A percentile compares a stretch with the other conserved stretches of the same genome.
These are phyloP conservation scores for Dicrurus megarhynchus DNA, from an alignment of 2,113 vertebrate genomes.

Conservation along the genomic window DNA sequence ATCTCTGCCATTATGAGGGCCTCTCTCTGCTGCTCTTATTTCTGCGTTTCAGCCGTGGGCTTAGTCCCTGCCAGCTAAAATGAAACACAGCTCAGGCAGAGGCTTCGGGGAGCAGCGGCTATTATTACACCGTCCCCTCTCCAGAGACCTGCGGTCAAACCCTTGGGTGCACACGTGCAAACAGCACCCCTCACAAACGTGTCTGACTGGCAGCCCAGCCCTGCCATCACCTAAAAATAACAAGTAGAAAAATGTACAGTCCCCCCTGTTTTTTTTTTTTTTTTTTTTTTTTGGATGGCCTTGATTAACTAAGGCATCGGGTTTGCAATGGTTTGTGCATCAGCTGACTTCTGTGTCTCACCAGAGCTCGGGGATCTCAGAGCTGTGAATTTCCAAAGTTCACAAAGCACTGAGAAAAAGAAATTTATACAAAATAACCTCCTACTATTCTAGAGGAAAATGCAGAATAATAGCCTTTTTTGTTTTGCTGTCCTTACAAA, in stretches of 20 bases:
- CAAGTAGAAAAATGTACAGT: neutral
- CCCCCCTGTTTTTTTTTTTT: neutral
- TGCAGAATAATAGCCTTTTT: neutral
- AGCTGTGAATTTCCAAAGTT: neutral
- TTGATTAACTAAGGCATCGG: neutral
- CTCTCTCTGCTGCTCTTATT: neutral
- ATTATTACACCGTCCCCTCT: neutral
- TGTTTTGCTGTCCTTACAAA: constrained; percentile 16
- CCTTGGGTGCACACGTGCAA: neutral
- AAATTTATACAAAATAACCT: neutral
- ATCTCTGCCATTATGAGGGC: neutral
- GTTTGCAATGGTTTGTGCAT: neutral
- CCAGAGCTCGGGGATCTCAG: neutral
- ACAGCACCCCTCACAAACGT: neutral
- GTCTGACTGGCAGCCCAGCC: neutral
- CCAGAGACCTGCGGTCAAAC: neutral
- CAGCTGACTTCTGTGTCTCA: neutral
- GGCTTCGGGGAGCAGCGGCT: neutral
- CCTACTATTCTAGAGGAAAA: neutral
- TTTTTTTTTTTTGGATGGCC: neutral
- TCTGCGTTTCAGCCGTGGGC: neutral
- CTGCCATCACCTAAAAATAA: neutral
- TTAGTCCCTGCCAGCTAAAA: constrained; percentile 6
- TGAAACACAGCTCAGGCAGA: neutral
- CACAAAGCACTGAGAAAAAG: neutral